Evolutionary conservation across 2,888 invertebrate genomes (phyloP).

Genomic region (Cryptocheilus praepositus): DNA sequence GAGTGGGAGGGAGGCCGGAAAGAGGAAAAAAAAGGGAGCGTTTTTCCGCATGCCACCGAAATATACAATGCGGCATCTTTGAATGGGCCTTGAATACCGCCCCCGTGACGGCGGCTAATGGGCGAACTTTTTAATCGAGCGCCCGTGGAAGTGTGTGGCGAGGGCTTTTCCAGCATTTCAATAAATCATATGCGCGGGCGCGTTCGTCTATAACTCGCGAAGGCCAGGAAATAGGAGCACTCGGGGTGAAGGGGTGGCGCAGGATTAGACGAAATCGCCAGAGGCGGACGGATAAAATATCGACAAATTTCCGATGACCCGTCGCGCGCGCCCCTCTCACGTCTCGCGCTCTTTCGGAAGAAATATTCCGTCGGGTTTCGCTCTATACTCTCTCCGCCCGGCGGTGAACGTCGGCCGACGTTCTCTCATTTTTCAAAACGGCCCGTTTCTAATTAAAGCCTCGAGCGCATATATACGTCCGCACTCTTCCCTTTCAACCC

Average conservation of each 20-base stretch:
- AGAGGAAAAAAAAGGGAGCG: not conserved
- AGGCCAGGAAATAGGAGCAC: slow-evolving; percentile 18
- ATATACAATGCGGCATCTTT: slow-evolving; percentile 63
- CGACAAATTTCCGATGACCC: slow-evolving; percentile 47
- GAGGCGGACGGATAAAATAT: slow-evolving; percentile 42
- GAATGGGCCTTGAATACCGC: slow-evolving; percentile 52
- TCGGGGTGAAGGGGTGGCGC: not conserved
- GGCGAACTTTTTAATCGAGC: slow-evolving; percentile 63
- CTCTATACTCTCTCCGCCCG: not conserved
- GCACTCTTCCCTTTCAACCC: no score
- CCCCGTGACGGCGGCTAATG: slow-evolving; percentile 55
- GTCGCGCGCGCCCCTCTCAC: not conserved
- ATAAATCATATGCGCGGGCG: slow-evolving; percentile 60
- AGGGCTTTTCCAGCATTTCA: slow-evolving; percentile 46
- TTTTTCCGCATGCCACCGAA: slow-evolving; percentile 16
- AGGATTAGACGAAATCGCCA: slow-evolving; percentile 37
- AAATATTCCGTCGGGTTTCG: slow-evolving; percentile 33
- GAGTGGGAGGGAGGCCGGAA: not conserved
- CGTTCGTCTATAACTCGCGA: slow-evolving; percentile 35
- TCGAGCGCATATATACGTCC: no score
- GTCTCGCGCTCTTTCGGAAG: slow-evolving; percentile 19
- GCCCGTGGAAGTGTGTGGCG: slow-evolving; percentile 17
- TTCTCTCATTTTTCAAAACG: slow-evolving; percentile 5
- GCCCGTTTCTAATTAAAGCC: slow-evolving; percentile 6
- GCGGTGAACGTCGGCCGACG: not conserved